Conservation (phyloP, 2,113 vertebrate species). For the Gallinago paraguaiae region DNA sequence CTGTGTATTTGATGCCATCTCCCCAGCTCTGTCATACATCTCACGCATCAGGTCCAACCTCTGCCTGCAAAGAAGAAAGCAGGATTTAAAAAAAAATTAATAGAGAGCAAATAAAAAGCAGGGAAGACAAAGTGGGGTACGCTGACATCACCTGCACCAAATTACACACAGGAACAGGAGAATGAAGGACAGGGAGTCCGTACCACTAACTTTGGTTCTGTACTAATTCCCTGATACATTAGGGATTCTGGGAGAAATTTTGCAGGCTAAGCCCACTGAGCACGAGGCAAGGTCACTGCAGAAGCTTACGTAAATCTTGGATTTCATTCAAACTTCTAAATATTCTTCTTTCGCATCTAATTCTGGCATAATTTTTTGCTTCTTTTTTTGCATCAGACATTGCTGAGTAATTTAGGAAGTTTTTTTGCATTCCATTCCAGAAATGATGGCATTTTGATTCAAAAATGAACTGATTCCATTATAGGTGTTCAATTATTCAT, state of each 20-base stretch:
- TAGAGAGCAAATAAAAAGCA: accelerated
- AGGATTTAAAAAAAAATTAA: neutral
- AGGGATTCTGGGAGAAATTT: neutral
- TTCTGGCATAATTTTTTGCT: neutral
- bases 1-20: slow-evolving; percentile 85
- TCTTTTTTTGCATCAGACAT: neutral
- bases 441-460: neutral
- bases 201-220: too few species aligned
- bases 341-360: neutral
- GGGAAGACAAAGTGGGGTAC: neutral
- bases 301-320: neutral
- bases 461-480: neutral
- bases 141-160: accelerated
- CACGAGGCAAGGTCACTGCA: neutral
- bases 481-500: neutral
- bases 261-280: neutral
- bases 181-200: neutral
- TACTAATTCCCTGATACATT: neutral
- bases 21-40: slow-evolving; percentile 97
- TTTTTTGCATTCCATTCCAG: neutral
- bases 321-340: neutral
- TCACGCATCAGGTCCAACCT: slow-evolving; percentile 95
- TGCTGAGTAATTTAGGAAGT: neutral
- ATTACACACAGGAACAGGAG: neutral
- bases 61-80: slow-evolving; percentile 75